Evolutionary conservation across 2,797 vertebrate genomes (phyloP).

Genomic region (Melopsittacus undulatus): DNA sequence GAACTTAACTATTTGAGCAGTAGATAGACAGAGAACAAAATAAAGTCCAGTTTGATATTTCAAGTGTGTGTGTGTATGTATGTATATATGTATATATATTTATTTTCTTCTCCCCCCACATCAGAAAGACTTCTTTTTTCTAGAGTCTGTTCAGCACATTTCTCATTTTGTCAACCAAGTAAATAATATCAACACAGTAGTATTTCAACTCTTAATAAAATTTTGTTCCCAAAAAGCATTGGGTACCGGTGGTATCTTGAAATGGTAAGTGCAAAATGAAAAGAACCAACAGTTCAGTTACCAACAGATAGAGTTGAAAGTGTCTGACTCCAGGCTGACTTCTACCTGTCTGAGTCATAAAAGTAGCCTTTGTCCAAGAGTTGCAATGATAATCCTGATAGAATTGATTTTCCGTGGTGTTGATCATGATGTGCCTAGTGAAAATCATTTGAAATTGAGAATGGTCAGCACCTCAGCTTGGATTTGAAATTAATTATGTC

Average conservation of each 20-base stretch:
- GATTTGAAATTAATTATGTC: neutral
- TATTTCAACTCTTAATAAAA: neutral
- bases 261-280: neutral
- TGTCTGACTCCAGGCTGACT: neutral
- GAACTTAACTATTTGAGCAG: constrained; percentile 19
- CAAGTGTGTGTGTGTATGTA: neutral
- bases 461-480: neutral
- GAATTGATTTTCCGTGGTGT: neutral
- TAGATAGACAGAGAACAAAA: constrained; percentile 18
- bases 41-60: constrained; percentile 4
- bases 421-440: neutral
- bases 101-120: neutral
- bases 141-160: neutral
- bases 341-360: neutral
- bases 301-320: neutral
- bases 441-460: neutral
- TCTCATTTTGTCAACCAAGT: neutral
- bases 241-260: neutral
- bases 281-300: neutral
- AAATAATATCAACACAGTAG: neutral
- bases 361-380: neutral
- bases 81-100: neutral
- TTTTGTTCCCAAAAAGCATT: neutral
- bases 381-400: neutral
- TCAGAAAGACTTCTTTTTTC: neutral